These are phyloP conservation scores for Siphonodentalium dalli DNA, from an alignment of 2,888 invertebrate species.

Conservation along the genomic window DNA sequence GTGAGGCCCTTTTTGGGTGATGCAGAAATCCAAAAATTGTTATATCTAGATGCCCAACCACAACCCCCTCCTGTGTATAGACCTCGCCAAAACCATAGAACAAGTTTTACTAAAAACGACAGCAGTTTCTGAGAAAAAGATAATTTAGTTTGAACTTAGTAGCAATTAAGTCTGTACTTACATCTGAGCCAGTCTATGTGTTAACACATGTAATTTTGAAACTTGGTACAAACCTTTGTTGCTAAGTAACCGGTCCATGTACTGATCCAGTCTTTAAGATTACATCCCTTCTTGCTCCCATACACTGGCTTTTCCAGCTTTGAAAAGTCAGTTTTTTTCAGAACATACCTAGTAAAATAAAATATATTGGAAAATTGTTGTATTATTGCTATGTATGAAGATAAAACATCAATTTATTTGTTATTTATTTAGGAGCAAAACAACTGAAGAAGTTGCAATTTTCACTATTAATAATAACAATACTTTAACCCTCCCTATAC, in stretches of 20 bases:
- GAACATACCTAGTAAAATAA: not conserved
- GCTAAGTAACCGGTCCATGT: slow-evolving; percentile 62
- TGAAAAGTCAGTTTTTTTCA: slow-evolving; percentile 41
- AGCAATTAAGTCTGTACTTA: not conserved
- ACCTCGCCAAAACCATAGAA: no score
- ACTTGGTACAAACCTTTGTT: slow-evolving; percentile 41
- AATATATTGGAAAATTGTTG: no score
- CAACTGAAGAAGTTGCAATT: not conserved
- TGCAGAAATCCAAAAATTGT: no score
- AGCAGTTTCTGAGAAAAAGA: no score
- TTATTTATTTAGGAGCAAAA: no score
- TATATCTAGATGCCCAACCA: no score
- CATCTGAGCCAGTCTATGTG: not conserved
- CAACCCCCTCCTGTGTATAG: no score
- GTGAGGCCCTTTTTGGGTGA: no score
- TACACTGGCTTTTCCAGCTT: slow-evolving; percentile 60
- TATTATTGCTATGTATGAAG: no score
- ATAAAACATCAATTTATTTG: no score
- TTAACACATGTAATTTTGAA: not conserved
- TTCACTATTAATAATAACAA: not conserved
- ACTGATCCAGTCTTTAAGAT: slow-evolving; percentile 63
- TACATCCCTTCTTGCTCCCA: slow-evolving; percentile 57
- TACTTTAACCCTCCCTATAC: no score
- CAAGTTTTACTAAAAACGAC: no score
- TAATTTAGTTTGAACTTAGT: not conserved